Conservation (phyloP, 2,113 vertebrate genomes). For the Himantopus leucocephalus region DNA sequence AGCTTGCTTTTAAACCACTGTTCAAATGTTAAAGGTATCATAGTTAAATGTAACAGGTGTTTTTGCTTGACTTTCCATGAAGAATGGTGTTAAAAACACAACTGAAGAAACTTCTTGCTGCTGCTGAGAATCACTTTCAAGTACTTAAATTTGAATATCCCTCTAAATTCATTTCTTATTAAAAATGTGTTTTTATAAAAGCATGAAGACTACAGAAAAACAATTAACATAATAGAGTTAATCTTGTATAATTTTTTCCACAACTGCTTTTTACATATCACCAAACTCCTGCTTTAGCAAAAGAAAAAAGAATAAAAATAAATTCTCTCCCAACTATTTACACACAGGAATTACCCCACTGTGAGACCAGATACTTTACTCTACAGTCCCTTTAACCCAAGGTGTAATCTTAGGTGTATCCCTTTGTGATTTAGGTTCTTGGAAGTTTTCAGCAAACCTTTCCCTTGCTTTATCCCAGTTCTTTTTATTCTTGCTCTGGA, state of each 20-base stretch:
- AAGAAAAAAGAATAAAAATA: slow-evolving; percentile 58
- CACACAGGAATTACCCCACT: not conserved
- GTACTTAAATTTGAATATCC: slow-evolving; percentile 29
- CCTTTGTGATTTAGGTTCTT: slow-evolving; percentile 71
- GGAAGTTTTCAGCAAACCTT: slow-evolving; percentile 88
- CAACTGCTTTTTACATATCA: slow-evolving; percentile 33
- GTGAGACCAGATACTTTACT: slow-evolving; percentile 49
- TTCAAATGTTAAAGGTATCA: not conserved
- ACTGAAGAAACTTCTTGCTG: not conserved
- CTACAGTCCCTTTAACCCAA: slow-evolving; percentile 73
- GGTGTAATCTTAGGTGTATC: slow-evolving; percentile 44
- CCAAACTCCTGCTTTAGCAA: slow-evolving; percentile 4
- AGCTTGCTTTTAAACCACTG: not conserved
- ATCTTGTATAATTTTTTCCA: not conserved
- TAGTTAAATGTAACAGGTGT: not conserved
- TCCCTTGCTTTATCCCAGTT: slow-evolving; percentile 97
- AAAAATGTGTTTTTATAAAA: slow-evolving; percentile 50
- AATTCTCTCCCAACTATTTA: slow-evolving; percentile 42
- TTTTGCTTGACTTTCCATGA: not conserved
- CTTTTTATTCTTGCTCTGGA: slow-evolving; percentile 83
- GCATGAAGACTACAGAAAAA: slow-evolving; percentile 39
- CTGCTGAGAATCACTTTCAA: not conserved
- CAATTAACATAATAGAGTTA: not conserved
- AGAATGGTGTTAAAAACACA: not conserved
- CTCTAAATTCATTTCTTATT: not conserved